Evolutionary conservation across 1,140 invertebrate species (phyloP).

Genomic region (Maniola jurtina): DNA sequence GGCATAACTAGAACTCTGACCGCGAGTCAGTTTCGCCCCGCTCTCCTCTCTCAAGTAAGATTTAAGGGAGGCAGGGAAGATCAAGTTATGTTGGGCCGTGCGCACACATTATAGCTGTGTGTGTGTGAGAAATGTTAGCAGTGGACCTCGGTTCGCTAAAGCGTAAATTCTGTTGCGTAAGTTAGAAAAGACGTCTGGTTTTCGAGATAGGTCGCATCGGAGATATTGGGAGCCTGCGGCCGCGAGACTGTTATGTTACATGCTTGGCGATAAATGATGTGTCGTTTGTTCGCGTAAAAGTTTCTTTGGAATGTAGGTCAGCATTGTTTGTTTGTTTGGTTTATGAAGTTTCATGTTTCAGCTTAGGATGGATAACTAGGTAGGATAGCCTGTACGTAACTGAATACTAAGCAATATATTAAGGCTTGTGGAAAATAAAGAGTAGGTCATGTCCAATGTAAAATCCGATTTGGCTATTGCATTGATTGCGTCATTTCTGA

Average conservation of each 20-base stretch:
- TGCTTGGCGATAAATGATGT: conserved; percentile 29
- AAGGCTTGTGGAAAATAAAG: background rate
- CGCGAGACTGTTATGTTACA: conserved; percentile 38
- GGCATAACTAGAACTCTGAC: conserved; percentile 71
- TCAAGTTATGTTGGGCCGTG: conserved; percentile 36
- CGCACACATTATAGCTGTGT: conserved; percentile 65
- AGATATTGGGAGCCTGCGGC: conserved; percentile 55
- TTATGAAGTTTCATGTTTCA: background rate
- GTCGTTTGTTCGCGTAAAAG: conserved; percentile 24
- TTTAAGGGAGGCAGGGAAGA: conserved; percentile 43
- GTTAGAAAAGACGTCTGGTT: conserved; percentile 72
- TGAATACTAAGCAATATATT: background rate
- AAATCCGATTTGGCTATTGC: too few relatives aligned
- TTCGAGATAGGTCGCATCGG: conserved; percentile 58
- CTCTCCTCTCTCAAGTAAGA: conserved; percentile 41
- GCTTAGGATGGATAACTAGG: background rate
- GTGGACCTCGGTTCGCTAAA: conserved; percentile 71
- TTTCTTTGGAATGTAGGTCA: conserved; percentile 24
- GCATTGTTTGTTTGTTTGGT: background rate
- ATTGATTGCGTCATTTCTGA: too few relatives aligned
- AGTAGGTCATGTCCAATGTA: too few relatives aligned
- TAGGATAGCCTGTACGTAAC: background rate
- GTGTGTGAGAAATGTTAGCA: conserved; percentile 71
- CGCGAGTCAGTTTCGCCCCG: conserved; percentile 55
- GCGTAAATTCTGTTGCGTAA: conserved; percentile 78